Conservation (phyloP, 2,888 invertebrate species). For the Agelastica alni region DNA sequence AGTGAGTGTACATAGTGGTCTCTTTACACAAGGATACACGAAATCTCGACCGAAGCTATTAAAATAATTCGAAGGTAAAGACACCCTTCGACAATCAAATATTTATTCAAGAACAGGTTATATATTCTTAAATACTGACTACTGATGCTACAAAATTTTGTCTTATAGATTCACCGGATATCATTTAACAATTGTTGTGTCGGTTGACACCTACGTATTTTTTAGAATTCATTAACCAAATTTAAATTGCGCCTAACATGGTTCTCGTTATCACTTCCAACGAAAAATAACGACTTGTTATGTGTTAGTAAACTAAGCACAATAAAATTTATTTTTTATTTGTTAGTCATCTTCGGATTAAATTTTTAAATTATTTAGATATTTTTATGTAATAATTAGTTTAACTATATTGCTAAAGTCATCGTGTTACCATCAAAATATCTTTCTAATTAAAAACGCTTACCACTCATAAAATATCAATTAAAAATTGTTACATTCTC, state of each 20-base stretch:
- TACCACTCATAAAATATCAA: too few species aligned
- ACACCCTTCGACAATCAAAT: conserved; percentile 28
- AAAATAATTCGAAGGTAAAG: conserved; percentile 29
- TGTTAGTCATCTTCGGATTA: too few species aligned
- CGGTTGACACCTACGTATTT: conserved; percentile 5
- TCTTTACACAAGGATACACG: conserved; percentile 36
- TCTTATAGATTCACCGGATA: conserved; percentile 3
- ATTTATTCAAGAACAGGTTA: conserved; percentile 26
- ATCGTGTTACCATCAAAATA: too few species aligned
- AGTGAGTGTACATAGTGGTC: conserved; percentile 37
- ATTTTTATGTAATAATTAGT: too few species aligned
- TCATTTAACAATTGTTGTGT: neutral
- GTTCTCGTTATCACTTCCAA: neutral
- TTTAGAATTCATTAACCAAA: conserved; percentile 1
- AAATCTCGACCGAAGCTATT: conserved; percentile 22
- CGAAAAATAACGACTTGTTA: too few species aligned
- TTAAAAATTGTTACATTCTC: too few species aligned
- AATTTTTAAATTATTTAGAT: too few species aligned
- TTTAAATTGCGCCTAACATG: neutral
- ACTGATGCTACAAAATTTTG: neutral
- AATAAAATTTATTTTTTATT: too few species aligned
- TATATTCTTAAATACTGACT: neutral
- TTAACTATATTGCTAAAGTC: too few species aligned
- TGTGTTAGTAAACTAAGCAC: too few species aligned
- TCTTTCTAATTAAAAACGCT: too few species aligned